Base-by-base conservation (phyloP, 2,797 vertebrate genomes). In the Sebastiscus albofasciatus region DNA sequence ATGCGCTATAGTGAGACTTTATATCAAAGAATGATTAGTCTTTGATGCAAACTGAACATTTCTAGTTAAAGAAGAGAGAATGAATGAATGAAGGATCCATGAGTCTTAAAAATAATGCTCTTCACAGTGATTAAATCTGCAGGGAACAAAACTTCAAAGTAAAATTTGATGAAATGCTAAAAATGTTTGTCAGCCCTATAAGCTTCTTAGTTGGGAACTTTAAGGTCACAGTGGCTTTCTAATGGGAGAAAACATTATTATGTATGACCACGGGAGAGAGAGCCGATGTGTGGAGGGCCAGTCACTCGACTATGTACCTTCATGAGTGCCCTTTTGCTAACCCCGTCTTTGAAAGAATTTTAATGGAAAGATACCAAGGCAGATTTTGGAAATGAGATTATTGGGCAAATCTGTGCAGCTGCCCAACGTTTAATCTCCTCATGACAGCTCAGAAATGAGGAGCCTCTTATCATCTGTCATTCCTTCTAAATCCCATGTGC, bases 301-400 rank as follows among this genome's bases (percentile, higher is more conserved):
- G 72, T 72, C 34, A 56, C 74, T 81, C 49, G 70, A 75, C 75
- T 82, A 58, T 79, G 82, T 79, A 81, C 70, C 75, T 82, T 81
- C 83, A 62, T 11, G 1, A 67, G 54, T 80, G 83, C 69, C 90
- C 87, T 87, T 68, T 82, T 77, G 22, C 69, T 90, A 83, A 89
- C 84, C 85, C 75, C 39, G 6, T 80, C 79, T 81, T 55, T 84
- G 67, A 75, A 82, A 82, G 88, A 90, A 92, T 92, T 88, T 93
- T 90, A 93, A 93, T 86, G 79, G 84, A 90, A 90, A 89, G 87
- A 93, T 90, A 85, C 83, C 67, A 46, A 77, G 61, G 72, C 75
- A 88, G 90, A 92, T 92, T 90, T 91, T 87, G 73, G 77, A 87
- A 92, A 87, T 80, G 22, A 86, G 91, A 94, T 93, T 92, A 87